Percentiles rank a stretch among this genome's conserved stretches.
Conservation (phyloP, 2,113 vertebrate species). For the Pseudopodoces humilis region DNA sequence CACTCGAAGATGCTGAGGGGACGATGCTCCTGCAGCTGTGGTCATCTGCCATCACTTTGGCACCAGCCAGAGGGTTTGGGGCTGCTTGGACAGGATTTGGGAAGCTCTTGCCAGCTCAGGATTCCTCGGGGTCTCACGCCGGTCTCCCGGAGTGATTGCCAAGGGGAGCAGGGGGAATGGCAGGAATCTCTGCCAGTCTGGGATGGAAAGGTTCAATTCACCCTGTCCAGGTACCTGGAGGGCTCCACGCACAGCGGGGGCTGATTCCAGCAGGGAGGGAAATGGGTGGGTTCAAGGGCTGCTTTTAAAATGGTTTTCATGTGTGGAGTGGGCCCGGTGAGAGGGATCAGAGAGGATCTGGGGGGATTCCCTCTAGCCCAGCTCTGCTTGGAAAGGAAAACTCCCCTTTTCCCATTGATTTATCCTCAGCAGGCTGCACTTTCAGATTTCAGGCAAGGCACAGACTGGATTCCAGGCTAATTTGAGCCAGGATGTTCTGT, state of each 20-base stretch:
- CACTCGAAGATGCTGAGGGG: accelerated
- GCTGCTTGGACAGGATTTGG: neutral
- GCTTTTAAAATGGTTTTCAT: neutral
- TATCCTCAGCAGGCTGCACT: neutral
- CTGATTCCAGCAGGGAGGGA: neutral
- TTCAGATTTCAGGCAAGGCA: neutral
- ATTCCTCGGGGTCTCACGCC: neutral
- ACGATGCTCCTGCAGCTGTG: accelerated
- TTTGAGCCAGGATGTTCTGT: neutral
- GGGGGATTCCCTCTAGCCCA: neutral
- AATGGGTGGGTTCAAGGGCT: neutral
- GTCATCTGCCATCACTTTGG: neutral
- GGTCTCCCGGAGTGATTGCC: neutral
- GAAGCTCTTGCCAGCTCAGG: neutral
- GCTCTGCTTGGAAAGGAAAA: neutral
- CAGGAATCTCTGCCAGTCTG: neutral
- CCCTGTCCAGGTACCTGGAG: accelerated
- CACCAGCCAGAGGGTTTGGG: neutral
- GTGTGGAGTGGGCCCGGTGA: neutral
- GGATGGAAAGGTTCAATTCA: neutral
- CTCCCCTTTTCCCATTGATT: neutral
- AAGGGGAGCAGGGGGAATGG: neutral
- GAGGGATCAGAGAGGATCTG: neutral
- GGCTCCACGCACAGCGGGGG: neutral
- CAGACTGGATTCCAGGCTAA: accelerated